Evolutionary conservation across 2,113 vertebrate species (phyloP).

Genomic region (Sialia sialis): DNA sequence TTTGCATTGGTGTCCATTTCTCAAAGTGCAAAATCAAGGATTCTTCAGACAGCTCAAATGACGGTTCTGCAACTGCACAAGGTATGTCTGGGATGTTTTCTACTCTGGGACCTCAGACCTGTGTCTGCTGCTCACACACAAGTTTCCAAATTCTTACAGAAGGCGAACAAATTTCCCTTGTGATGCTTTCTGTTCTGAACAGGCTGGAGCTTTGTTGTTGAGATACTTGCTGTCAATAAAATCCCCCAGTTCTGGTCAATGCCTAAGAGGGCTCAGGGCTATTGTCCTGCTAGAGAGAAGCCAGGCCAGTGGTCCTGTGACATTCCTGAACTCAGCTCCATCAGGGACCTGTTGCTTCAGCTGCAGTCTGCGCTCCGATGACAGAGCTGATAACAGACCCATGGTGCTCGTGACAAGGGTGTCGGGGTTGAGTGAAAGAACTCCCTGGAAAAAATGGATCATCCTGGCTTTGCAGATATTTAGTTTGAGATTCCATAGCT

Average conservation of each 20-base stretch:
- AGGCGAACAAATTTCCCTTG: not conserved
- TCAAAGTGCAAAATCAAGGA: not conserved
- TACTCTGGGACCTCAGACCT: not conserved
- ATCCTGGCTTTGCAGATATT: not conserved
- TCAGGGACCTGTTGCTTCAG: not conserved
- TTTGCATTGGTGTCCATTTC: not conserved
- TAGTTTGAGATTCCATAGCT: not conserved
- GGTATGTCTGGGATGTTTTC: not conserved
- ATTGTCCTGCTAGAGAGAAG: not conserved
- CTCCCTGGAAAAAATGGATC: constrained; percentile 25
- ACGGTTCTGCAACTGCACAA: not conserved
- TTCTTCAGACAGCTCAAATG: not conserved
- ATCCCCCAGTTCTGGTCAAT: not conserved
- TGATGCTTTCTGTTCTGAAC: not conserved
- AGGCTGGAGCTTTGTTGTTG: not conserved
- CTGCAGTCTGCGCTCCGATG: not conserved
- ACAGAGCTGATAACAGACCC: not conserved
- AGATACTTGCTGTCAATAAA: not conserved
- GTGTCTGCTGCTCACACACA: not conserved
- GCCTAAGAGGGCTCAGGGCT: not conserved
- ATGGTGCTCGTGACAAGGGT: not conserved
- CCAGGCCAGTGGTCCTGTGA: not conserved
- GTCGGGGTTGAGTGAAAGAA: not conserved
- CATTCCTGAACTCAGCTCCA: not conserved
- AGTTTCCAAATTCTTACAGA: not conserved